These are phyloP conservation scores for Proteles cristata DNA, from an alignment of 2,113 vertebrate genomes.

Conservation along the genomic window DNA sequence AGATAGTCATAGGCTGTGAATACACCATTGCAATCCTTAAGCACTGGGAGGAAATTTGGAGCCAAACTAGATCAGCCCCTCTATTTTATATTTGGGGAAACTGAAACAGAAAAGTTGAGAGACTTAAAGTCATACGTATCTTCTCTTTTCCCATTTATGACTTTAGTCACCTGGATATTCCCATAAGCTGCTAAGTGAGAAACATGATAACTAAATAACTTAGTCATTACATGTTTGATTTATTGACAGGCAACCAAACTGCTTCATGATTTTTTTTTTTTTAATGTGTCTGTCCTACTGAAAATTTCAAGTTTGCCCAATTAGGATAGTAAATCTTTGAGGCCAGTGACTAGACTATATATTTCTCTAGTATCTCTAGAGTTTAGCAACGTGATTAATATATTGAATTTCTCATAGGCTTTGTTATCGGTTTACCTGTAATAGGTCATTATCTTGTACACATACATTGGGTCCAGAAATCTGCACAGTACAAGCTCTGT, in stretches of 20 bases:
- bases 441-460: not conserved
- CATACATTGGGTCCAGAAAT: not conserved
- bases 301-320: not conserved
- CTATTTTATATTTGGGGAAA: conserved; percentile 14
- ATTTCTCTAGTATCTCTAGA: not conserved
- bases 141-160: not conserved
- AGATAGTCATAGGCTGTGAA: not conserved
- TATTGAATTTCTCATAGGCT: not conserved
- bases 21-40: not conserved
- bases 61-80: not conserved
- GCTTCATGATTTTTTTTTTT: not conserved
- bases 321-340: conserved; percentile 3
- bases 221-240: not conserved
- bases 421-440: not conserved
- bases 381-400: not conserved
- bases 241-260: not conserved
- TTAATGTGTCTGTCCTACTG: not conserved
- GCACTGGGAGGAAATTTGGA: not conserved
- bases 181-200: not conserved
- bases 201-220: not conserved
- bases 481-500: not conserved
- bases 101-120: not conserved
- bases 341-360: not conserved
- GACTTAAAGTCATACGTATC: not conserved
- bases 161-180: not conserved